Percentiles rank a stretch among this genome's conserved stretches.
Conservation (phyloP, 2,113 vertebrate species). For the Eclectus roratus region DNA sequence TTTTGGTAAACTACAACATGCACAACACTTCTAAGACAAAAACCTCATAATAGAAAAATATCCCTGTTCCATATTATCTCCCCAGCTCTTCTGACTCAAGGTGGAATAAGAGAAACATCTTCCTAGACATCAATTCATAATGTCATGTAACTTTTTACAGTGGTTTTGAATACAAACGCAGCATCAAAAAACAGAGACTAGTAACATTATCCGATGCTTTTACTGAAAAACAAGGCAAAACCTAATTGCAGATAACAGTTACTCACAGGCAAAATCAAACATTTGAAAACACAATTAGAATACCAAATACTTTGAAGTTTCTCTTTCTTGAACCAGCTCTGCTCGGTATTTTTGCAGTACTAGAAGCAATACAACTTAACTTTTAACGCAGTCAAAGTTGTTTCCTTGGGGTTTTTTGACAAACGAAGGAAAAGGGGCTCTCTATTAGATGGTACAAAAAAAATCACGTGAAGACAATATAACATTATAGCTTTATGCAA, state of each 20-base stretch:
- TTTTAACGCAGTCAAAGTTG: not conserved
- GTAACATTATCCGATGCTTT: conserved; percentile 32
- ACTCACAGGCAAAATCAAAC: not conserved
- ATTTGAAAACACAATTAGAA: not conserved
- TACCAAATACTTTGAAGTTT: not conserved
- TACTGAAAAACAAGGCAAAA: conserved; percentile 53
- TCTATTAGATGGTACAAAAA: not conserved
- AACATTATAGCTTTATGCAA: not conserved
- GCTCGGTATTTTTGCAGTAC: not conserved
- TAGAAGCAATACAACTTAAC: not conserved
- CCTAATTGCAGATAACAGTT: conserved; percentile 32
- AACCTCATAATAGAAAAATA: not conserved
- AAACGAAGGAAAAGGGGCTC: not conserved
- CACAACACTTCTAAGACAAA: not conserved
- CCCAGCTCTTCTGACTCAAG: not conserved
- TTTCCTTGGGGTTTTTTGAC: not conserved
- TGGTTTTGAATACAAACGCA: not conserved
- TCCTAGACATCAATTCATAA: not conserved
- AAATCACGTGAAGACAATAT: not conserved
- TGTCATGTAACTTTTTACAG: not conserved
- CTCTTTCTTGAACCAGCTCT: not conserved
- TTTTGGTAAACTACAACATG: not conserved
- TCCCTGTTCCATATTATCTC: not conserved
- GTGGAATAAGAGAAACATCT: not conserved
- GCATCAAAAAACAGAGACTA: conserved; percentile 21